A percentile compares a stretch with the other conserved stretches of the same genome.
phyloP scores from a whole-genome alignment of 2,797 vertebrate genomes.

The Poeciliopsis gracilis region DNA sequence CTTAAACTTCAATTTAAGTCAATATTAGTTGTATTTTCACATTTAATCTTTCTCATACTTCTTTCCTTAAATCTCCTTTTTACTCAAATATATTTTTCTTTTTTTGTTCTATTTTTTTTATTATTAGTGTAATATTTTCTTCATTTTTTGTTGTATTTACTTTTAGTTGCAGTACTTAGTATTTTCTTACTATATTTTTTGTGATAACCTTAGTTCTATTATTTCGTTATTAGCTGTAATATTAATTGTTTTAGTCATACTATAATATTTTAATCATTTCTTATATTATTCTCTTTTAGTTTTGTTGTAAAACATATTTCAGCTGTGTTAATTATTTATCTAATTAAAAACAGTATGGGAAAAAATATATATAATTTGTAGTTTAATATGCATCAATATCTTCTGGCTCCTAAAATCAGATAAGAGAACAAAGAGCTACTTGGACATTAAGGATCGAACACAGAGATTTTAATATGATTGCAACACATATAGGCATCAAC shows the following conservation, averaged over 20 bases:
- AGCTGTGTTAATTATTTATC: not conserved
- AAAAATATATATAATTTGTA: not conserved
- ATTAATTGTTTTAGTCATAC: not conserved
- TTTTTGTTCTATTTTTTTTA: not conserved
- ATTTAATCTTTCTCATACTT: not conserved
- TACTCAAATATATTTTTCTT: not conserved
- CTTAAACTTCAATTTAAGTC: not conserved
- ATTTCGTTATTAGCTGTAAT: not conserved
- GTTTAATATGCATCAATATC: not conserved
- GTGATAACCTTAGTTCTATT: not conserved
- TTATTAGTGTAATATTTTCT: too few species aligned
- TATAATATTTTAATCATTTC: not conserved
- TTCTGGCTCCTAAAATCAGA: not conserved
- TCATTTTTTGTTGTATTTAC: too few species aligned
- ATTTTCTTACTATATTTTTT: too few species aligned
- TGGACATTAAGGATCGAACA: conserved; percentile 27
- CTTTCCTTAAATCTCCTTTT: not conserved
- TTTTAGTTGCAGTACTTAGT: too few species aligned
- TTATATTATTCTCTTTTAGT: not conserved
- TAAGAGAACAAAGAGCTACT: conserved; percentile 34
- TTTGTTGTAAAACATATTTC: not conserved
- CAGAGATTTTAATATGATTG: conserved; percentile 36
- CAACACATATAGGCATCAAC: conserved; percentile 18
- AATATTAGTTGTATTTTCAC: not conserved
- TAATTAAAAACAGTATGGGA: not conserved